phyloP scores from a whole-genome alignment of 2,797 vertebrate species.

The Sarcoramphus papa region DNA sequence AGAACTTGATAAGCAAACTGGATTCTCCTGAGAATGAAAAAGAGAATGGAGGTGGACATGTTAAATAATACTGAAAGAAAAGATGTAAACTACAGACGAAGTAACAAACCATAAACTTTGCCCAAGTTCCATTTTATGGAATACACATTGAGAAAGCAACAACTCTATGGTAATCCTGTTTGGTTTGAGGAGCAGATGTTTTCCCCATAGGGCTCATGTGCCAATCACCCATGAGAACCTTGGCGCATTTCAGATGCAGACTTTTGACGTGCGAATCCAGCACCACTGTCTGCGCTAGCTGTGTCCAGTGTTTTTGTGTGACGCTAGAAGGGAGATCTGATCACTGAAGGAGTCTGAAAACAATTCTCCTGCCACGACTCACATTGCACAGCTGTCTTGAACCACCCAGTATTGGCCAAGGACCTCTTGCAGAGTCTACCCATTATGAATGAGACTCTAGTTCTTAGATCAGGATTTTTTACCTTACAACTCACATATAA shows the following conservation, averaged over 20 bases:
- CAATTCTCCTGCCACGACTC: not conserved
- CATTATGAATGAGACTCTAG: not conserved
- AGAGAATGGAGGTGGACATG: not conserved
- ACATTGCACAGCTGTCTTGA: not conserved
- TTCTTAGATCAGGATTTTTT: not conserved
- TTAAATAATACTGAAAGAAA: not conserved
- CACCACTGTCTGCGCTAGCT: not conserved
- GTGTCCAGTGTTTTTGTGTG: not conserved
- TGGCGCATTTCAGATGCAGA: not conserved
- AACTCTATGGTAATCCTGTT: not conserved
- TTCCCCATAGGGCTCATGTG: accelerated
- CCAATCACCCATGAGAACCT: not conserved
- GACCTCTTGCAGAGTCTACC: not conserved
- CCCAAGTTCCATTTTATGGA: not conserved
- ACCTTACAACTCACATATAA: not conserved
- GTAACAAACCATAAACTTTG: not conserved
- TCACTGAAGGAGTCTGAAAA: not conserved
- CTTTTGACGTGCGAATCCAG: accelerated
- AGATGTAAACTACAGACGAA: not conserved
- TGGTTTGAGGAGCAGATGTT: not conserved
- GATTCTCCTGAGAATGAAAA: not conserved
- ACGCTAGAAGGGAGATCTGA: not conserved
- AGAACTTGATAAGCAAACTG: constrained; percentile 5
- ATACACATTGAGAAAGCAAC: not conserved
- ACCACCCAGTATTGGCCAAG: not conserved